Conservation (phyloP, 2,113 vertebrate genomes). For the Hypanus sabinus region DNA sequence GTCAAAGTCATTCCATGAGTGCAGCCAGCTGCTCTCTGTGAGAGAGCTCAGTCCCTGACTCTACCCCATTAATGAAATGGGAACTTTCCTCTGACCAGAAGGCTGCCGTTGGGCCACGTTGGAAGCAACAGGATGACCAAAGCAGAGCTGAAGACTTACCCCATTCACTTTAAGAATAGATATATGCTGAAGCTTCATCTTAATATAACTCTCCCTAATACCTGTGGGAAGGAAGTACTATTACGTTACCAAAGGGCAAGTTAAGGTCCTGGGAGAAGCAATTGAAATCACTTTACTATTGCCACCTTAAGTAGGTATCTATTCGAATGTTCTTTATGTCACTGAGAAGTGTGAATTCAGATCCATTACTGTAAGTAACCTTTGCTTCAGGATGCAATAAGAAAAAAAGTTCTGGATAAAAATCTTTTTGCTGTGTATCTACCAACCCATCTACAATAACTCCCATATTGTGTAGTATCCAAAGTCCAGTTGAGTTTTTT, state of each 20-base stretch:
- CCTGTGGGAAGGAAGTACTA: not conserved
- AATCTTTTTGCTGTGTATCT: not conserved
- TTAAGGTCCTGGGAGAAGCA: not conserved
- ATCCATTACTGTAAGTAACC: not conserved
- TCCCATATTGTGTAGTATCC: no score
- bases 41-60: no score
- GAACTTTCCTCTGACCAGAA: no score
- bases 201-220: not conserved
- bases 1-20: no score
- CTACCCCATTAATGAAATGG: no score
- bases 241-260: not conserved
- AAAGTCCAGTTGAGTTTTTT: no score
- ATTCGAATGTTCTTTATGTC: not conserved
- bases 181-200: not conserved
- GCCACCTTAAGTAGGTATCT: not conserved
- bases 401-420: not conserved
- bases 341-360: not conserved
- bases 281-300: not conserved
- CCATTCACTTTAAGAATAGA: not conserved
- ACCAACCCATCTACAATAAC: not conserved
- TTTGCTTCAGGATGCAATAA: not conserved
- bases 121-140: no score
- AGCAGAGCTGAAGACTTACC: no score
- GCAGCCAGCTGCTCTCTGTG: no score
- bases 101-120: no score